Evolutionary conservation across 2,888 invertebrate genomes (phyloP).

Genomic region (Imbricaverruca yamaguchii): DNA sequence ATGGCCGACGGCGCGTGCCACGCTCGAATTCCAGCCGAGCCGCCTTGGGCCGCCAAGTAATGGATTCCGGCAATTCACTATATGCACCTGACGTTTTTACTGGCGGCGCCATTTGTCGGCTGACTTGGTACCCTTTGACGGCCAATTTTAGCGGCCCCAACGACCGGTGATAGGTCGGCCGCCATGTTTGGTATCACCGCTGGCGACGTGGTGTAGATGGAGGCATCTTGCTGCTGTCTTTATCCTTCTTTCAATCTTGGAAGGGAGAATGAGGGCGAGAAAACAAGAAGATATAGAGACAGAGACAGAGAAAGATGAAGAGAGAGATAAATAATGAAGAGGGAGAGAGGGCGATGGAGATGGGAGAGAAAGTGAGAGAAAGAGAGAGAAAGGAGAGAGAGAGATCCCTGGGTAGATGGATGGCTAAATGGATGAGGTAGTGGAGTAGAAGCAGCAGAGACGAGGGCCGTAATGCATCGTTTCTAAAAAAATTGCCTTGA

Average conservation of each 20-base stretch:
- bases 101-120: background rate
- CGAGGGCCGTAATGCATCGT: too few relatives aligned
- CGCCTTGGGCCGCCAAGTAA: background rate
- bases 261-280: background rate
- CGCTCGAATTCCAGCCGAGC: background rate
- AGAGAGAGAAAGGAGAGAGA: too few relatives aligned
- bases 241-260: background rate
- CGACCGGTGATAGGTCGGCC: background rate
- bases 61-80: background rate
- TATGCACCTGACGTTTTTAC: background rate
- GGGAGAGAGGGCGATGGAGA: too few relatives aligned
- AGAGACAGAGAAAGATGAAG: background rate
- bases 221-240: background rate
- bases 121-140: background rate
- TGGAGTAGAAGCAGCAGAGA: too few relatives aligned
- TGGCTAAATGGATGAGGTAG: too few relatives aligned
- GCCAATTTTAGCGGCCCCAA: background rate
- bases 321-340: too few relatives aligned
- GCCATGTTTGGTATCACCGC: background rate
- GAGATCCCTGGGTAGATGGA: too few relatives aligned
- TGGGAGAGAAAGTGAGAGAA: too few relatives aligned
- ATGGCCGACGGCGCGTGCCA: too few relatives aligned
- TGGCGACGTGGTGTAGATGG: background rate
- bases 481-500: too few relatives aligned
- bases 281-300: background rate